Base-by-base conservation (phyloP, 2,888 invertebrate species). In the Sepioteuthis lessoniana region DNA sequence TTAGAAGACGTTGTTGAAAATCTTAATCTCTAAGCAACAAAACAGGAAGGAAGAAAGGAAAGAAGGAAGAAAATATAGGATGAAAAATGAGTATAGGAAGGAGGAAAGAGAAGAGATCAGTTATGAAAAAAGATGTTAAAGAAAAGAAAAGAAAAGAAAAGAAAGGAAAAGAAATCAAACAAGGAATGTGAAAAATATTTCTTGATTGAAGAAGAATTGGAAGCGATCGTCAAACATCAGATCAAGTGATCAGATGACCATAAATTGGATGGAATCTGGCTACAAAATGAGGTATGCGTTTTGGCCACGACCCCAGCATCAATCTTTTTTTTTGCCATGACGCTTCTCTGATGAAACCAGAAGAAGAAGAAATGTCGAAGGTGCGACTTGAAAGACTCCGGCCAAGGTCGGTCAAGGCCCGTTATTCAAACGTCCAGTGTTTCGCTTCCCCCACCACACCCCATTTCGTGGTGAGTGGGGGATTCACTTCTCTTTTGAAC, bases 381-480 rank as follows among this genome's bases (percentile, higher is more conserved):
- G 76, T 76, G 76, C n/a, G 76, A 76, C 76, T n/a, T 76, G 31
- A 76, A 76, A 76, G 76, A 31, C 76, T 76, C 76, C 31, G 76
- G 76, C 76, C 76, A 76, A n/a, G 76, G 76, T 76, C 76, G 76
- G 76, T 76, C 76, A 76, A 76, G 76, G n/a, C 31, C 31, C 76
- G 76, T 76, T 76, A n/a, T n/a, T 76, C 76, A 76, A 76, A 76
- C n/a, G 10, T 16, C 31, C 31, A 31, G 50, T 19, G 16, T 50
- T n/a, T 8, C 31, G 0, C 16, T 76, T 76, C 76, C 31, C n/a
- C 31, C 13, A 31, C 31, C 31, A n/a, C n/a, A 13, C 3, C 25
- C 31, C 76, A 0, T 19, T 2, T n/a, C n/a, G n/a, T n/a, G n/a
- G n/a, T n/a, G n/a, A n/a, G n/a, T n/a, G n/a, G 13, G 10, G 2